Conservation (phyloP, 1,140 invertebrate genomes). For the Chironomus tepperi region DNA sequence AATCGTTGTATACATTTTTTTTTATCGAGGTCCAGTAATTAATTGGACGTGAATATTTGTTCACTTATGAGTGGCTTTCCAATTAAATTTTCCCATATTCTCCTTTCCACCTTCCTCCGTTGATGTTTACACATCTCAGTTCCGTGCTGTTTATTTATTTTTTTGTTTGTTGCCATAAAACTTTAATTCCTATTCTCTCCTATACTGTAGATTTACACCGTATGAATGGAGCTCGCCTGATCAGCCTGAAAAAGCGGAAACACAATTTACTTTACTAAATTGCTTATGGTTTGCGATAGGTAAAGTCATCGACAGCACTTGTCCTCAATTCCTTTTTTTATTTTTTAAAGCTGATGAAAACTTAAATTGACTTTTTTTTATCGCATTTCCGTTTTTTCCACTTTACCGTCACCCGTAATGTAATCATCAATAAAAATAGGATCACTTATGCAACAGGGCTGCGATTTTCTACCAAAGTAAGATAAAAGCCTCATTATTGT, state of each 20-base stretch:
- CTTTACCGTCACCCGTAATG: neutral
- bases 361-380: neutral
- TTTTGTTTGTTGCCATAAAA: neutral
- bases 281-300: slow-evolving; percentile 89
- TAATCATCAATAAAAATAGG: slow-evolving; percentile 41
- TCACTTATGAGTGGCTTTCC: too few species aligned
- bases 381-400: neutral
- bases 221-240: slow-evolving; percentile 89
- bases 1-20: too few species aligned
- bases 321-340: neutral
- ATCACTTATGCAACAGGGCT: slow-evolving; percentile 87
- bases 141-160: neutral
- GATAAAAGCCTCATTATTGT: slow-evolving; percentile 32
- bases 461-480: slow-evolving; percentile 86
- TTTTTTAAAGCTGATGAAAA: neutral
- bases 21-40: too few species aligned
- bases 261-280: slow-evolving; percentile 86
- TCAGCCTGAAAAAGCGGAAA: slow-evolving; percentile 71
- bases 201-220: slow-evolving; percentile 68
- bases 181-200: neutral
- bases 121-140: neutral
- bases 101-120: too few species aligned
- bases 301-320: neutral
- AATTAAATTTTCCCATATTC: too few species aligned
- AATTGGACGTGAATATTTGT: too few species aligned